Base-by-base conservation (phyloP, 2,888 invertebrate species). In the Drosophila conformis region DNA sequence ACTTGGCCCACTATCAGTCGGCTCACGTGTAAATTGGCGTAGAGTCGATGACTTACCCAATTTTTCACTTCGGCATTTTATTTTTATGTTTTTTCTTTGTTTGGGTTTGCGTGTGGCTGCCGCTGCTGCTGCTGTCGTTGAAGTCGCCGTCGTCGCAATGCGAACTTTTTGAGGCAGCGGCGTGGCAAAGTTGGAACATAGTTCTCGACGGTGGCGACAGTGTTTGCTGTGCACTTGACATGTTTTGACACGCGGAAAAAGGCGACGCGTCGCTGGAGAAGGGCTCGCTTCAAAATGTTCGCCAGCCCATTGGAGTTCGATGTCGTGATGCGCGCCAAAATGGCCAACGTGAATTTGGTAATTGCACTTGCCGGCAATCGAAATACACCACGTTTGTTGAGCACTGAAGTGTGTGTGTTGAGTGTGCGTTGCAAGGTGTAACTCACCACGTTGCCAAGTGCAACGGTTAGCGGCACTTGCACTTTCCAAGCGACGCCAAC, bases 171-270 rank as follows among this genome's bases (percentile, higher is more conserved):
- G 63, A 57, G 67, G 51, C 68, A 48, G 60, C 57, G 64, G 54
- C 33, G 68, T n/a, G 66, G 69, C 60, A 73, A 83, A 88, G 84
- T 85, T 88, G 75, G 70, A 65, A 81, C 81, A 83, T 69, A 80
- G 82, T 79, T 77, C 68, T 79, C 69, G 73, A 79, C 56, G 73
- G 78, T 65, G 89, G 73, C 85, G 85, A 89, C 87, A 89, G 89
- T 85, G 81, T 89, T 86, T 85, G 83, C 72, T 75, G 76, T 83
- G 89, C 89, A 89, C 85, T 85, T 85, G 85, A 89, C 85, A 85
- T 85, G 85, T 89, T 85, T 87, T 85, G 85, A 85, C 89, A 85
- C 89, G 79, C 87, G 68, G 56, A 56, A 73, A 73, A 57, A 67
- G 61, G 38, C 63, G 63, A 75, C 73, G 54, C 60, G 69, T 69